phyloP scores from a whole-genome alignment of 2,113 vertebrate genomes.

The Sminthopsis crassicaudata region DNA sequence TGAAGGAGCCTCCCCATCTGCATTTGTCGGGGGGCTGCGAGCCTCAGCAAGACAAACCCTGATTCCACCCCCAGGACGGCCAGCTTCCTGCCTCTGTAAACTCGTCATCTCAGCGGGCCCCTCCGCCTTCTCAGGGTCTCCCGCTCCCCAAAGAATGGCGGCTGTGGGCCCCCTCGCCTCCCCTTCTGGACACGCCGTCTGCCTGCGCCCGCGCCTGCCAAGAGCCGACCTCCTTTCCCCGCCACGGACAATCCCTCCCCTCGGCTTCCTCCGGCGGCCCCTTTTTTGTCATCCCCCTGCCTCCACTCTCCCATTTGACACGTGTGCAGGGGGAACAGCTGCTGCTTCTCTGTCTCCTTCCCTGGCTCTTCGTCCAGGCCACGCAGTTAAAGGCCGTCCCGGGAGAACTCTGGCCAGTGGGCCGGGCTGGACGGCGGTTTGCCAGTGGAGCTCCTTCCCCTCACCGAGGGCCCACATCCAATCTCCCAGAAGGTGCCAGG shows the following conservation, averaged over 20 bases:
- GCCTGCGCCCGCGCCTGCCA: not conserved
- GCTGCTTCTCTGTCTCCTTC: too few relatives aligned
- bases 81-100: not conserved
- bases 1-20: not conserved
- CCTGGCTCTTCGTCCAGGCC: too few relatives aligned
- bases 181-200: too few relatives aligned
- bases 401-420: too few relatives aligned
- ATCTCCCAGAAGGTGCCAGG: not conserved
- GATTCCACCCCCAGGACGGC: not conserved
- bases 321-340: too few relatives aligned
- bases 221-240: not conserved
- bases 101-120: not conserved
- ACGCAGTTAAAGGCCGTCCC: not conserved
- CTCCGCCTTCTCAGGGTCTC: not conserved
- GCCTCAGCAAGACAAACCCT: not conserved
- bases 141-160: not conserved
- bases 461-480: not conserved
- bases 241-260: accelerated
- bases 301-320: too few relatives aligned
- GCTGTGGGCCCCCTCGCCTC: too few relatives aligned
- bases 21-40: too few relatives aligned
- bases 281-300: too few relatives aligned
- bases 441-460: not conserved
- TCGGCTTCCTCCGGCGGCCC: not conserved
- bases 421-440: not conserved